Evolutionary conservation across 1,140 invertebrate genomes (phyloP), one percentile per base, ranked within the genome.

Genomic region (Drepana arcuata): DNA sequence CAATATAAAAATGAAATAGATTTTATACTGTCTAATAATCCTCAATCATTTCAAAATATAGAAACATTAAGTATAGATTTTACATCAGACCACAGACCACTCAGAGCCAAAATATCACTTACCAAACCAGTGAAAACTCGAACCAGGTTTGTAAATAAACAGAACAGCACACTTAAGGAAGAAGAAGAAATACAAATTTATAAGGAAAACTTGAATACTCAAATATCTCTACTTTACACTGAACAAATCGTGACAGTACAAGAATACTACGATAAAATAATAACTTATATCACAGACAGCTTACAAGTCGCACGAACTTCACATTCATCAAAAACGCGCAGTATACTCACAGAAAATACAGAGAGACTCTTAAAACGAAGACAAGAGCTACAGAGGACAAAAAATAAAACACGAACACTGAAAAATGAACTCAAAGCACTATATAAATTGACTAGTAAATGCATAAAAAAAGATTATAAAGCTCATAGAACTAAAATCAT

Each of bases 321-420:
- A 7, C 6, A 26, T 26, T 5, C n/a, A n/a, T n/a, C n/a, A 18
- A 38, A 28, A 28, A 14, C 12, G 16, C 24, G 27, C 14, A 28
- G 6, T 27, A 9, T 21, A 4, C 9, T 21, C 4, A 5, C 18
- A 5, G 28, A 43, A 12, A 14, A 31, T 18, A 43, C 41, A 16
- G 21, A 36, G 15, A 7, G 14, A 36, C 41, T 43, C 18, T 26
- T 44, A 27, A 36, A 23, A 9, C 13, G 16, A 30, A 26, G 16
- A 34, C 26, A 42, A 29, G 16, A 35, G 10, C 12, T 24, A 16
- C 24, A 31, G 16, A 13, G 2, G 9, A 31, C 7, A 16, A 31
- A n/a, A 31, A 14, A 31, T 14, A 31, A 31, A 31, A 2, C 10
- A 7, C n/a, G 7, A 14, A n/a, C 29, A 31, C 14, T 14, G 14